A percentile compares a stretch with the other conserved stretches of the same genome.
Evolutionary conservation across 2,888 invertebrate genomes (phyloP).

Genomic region (Euzophera pinguis): DNA sequence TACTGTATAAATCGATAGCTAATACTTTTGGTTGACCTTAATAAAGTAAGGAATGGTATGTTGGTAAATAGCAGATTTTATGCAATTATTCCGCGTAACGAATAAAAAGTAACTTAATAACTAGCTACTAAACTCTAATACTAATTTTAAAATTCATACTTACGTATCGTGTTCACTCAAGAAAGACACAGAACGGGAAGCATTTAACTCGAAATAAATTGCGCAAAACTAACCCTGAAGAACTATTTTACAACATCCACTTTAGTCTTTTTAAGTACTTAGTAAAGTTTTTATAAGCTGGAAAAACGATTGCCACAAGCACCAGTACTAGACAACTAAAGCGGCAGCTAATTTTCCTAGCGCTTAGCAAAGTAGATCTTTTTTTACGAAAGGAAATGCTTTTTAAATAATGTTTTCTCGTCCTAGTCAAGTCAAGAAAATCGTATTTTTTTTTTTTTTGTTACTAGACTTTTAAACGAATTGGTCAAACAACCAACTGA

Average conservation of each 20-base stretch:
- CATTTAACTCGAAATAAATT: constrained; percentile 5
- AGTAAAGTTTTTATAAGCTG: constrained; percentile 12
- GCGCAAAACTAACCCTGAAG: neutral
- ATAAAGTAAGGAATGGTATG: too few species aligned
- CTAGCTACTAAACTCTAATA: too few species aligned
- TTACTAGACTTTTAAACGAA: too few species aligned
- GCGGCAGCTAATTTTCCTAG: neutral
- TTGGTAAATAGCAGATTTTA: too few species aligned
- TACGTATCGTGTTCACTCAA: too few species aligned
- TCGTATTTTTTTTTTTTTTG: too few species aligned
- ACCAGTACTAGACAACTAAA: constrained; percentile 3
- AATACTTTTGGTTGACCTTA: neutral
- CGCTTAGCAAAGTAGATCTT: neutral
- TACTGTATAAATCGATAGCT: neutral
- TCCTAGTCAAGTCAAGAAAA: too few species aligned
- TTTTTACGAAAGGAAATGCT: neutral
- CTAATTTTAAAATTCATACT: too few species aligned
- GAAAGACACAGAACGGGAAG: neutral
- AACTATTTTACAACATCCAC: constrained; percentile 9
- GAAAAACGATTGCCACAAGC: constrained; percentile 5
- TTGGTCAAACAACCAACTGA: too few species aligned
- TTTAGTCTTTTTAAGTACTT: constrained; percentile 12
- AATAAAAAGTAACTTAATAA: too few species aligned
- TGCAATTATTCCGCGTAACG: too few species aligned
- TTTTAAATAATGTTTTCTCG: neutral